Evolutionary conservation across 1,140 invertebrate genomes (phyloP).

Genomic region (Nixonia krombeini): DNA sequence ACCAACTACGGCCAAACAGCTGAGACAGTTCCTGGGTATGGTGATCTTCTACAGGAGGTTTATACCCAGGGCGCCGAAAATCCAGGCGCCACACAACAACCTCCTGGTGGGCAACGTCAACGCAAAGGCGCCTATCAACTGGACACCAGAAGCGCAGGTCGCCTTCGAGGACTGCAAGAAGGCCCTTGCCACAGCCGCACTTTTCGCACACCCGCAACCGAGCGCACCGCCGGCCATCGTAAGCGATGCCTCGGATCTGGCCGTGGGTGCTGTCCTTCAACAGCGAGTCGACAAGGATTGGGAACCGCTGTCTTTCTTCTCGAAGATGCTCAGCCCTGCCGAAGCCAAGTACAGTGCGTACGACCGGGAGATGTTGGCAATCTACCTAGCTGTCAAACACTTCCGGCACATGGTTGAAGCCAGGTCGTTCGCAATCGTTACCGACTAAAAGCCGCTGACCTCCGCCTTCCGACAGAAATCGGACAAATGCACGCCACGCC

Average conservation of each 20-base stretch:
- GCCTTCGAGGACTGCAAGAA: slow-evolving; percentile 38
- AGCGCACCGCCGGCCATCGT: slow-evolving; percentile 9
- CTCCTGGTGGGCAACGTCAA: slow-evolving; percentile 40
- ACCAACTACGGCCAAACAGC: slow-evolving; percentile 42
- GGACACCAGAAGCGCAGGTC: slow-evolving; percentile 25
- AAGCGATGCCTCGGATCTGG: slow-evolving; percentile 48
- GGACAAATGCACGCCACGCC: slow-evolving; percentile 51
- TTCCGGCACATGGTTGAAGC: slow-evolving; percentile 55
- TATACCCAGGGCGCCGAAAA: neutral
- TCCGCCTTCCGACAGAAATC: slow-evolving; percentile 35
- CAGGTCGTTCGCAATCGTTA: slow-evolving; percentile 48
- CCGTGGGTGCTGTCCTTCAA: slow-evolving; percentile 14
- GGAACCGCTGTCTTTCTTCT: slow-evolving; percentile 58
- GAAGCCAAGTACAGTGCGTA: slow-evolving; percentile 58
- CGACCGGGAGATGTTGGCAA: slow-evolving; percentile 51
- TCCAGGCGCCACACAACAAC: slow-evolving; percentile 29
- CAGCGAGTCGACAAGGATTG: neutral
- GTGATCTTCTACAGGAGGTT: slow-evolving; percentile 50
- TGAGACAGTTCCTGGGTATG: slow-evolving; percentile 57
- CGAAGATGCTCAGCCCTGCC: slow-evolving; percentile 49
- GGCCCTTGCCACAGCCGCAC: slow-evolving; percentile 34
- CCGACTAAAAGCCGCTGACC: slow-evolving; percentile 49
- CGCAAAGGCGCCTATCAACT: slow-evolving; percentile 30
- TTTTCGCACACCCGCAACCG: slow-evolving; percentile 38
- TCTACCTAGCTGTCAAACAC: slow-evolving; percentile 45